Evolutionary conservation across 1,140 invertebrate species (phyloP).

Genomic region (Macrobrachium rosenbergii): DNA sequence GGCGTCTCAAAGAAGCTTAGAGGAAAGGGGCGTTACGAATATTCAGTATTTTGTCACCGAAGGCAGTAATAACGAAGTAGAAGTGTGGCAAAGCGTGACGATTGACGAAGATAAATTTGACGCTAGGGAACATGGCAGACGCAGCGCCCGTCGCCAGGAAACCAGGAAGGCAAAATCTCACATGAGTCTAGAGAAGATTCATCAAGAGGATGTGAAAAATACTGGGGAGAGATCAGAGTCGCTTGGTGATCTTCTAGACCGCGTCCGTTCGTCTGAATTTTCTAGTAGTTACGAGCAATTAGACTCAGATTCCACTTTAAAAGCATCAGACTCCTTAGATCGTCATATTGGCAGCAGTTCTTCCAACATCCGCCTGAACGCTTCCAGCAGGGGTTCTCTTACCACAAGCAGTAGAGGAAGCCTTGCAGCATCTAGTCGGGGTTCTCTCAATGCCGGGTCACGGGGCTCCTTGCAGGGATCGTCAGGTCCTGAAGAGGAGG

Average conservation of each 20-base stretch:
- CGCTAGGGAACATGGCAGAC: conserved; percentile 74
- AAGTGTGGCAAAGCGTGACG: conserved; percentile 73
- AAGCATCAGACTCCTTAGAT: conserved; percentile 65
- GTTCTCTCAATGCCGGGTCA: conserved; percentile 64
- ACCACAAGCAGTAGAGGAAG: conserved; percentile 66
- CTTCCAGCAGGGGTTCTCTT: conserved; percentile 63
- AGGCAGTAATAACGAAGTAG: conserved; percentile 68
- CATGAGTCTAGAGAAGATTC: conserved; percentile 66
- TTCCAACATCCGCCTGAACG: conserved; percentile 65
- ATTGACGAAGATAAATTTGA: conserved; percentile 74
- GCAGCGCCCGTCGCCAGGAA: conserved; percentile 72
- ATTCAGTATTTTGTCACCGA: conserved; percentile 65
- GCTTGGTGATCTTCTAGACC: conserved; percentile 63
- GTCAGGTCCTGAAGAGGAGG: conserved; percentile 72
- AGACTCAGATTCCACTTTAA: conserved; percentile 66
- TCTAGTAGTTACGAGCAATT: conserved; percentile 66
- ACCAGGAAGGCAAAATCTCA: conserved; percentile 65
- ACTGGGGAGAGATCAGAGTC: conserved; percentile 66
- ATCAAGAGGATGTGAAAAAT: conserved; percentile 64
- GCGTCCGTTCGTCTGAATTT: conserved; percentile 64
- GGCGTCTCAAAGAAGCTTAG: conserved; percentile 69
- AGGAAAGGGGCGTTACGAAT: conserved; percentile 67
- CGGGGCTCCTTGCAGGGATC: conserved; percentile 78
- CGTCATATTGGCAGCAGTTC: conserved; percentile 65
- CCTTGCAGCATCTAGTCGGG: conserved; percentile 64